A percentile compares a stretch with the other conserved stretches of the same genome.
phyloP scores from a whole-genome alignment of 2,113 vertebrate species.

The Pygathrix nemaeus region DNA sequence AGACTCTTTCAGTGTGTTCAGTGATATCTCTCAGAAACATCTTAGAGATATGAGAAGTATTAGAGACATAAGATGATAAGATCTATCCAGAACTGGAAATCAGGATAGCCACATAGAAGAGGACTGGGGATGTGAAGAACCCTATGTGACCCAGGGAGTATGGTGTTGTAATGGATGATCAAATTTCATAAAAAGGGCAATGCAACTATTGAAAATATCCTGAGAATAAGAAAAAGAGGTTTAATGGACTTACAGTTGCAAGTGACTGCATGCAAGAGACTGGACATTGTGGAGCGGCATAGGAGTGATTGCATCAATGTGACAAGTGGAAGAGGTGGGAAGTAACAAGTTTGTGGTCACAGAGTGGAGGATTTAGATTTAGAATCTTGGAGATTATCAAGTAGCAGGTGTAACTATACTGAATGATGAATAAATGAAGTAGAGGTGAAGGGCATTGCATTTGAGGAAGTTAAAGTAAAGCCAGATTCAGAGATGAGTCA shows the following conservation, averaged over 20 bases:
- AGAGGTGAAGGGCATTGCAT: conserved; percentile 53
- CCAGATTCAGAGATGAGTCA: conserved; percentile 68
- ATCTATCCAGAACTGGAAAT: not conserved
- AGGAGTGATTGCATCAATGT: accelerated
- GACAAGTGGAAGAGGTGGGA: not conserved
- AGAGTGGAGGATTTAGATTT: not conserved
- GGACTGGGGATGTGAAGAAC: accelerated
- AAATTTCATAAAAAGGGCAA: not conserved
- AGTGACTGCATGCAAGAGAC: not conserved
- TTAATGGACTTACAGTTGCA: too few relatives aligned
- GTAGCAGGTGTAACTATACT: not conserved
- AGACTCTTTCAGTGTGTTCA: not conserved
- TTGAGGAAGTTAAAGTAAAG: conserved; percentile 65
- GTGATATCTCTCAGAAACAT: not conserved
- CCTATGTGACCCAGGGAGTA: not conserved
- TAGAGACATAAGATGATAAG: not conserved
- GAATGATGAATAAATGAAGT: not conserved
- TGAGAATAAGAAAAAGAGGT: not conserved
- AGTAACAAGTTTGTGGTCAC: not conserved
- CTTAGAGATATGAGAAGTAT: too few relatives aligned
- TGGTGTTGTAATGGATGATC: not conserved
- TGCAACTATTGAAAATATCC: not conserved
- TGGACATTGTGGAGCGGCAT: not conserved
- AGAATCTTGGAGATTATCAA: conserved; percentile 15
- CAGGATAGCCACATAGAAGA: accelerated